Conservation (phyloP, 2,888 invertebrate genomes). For the Andrena trimmerana region DNA sequence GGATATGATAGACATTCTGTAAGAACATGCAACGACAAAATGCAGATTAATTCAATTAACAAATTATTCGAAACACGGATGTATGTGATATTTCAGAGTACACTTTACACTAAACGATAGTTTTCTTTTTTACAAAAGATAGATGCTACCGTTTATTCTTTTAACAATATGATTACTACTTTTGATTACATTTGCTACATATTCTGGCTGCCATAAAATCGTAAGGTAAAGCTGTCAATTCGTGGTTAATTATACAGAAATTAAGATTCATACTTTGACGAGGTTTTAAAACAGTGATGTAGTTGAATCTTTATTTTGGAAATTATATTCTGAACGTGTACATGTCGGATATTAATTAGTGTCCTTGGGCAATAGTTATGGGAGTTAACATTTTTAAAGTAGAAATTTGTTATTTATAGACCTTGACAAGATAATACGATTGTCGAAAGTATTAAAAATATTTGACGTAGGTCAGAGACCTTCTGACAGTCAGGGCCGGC, state of each 20-base stretch:
- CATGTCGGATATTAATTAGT: conserved; percentile 59
- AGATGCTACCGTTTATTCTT: conserved; percentile 79
- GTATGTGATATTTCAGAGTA: conserved; percentile 68
- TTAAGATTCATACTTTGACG: conserved; percentile 53
- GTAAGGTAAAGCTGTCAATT: conserved; percentile 66
- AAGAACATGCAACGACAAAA: conserved; percentile 52
- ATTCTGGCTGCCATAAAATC: conserved; percentile 83
- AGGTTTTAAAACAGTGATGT: conserved; percentile 47
- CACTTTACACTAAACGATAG: conserved; percentile 63
- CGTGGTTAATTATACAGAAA: conserved; percentile 50
- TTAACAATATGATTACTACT: conserved; percentile 65
- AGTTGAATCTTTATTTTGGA: conserved; percentile 57
- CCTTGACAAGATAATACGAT: conserved; percentile 33
- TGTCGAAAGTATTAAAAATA: conserved; percentile 38
- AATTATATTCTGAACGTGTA: conserved; percentile 53
- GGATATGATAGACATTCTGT: conserved; percentile 41
- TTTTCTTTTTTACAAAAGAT: conserved; percentile 65
- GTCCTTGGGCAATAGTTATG: conserved; percentile 58
- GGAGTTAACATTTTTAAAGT: conserved; percentile 50
- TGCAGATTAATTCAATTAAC: conserved; percentile 55
- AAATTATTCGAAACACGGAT: conserved; percentile 58
- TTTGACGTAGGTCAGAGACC: conserved; percentile 15
- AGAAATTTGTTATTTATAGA: conserved; percentile 37
- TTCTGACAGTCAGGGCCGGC: background rate
- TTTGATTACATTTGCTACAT: conserved; percentile 71